These are phyloP conservation scores for Tachina grossa DNA, from an alignment of 2,888 invertebrate species.

Conservation along the genomic window DNA sequence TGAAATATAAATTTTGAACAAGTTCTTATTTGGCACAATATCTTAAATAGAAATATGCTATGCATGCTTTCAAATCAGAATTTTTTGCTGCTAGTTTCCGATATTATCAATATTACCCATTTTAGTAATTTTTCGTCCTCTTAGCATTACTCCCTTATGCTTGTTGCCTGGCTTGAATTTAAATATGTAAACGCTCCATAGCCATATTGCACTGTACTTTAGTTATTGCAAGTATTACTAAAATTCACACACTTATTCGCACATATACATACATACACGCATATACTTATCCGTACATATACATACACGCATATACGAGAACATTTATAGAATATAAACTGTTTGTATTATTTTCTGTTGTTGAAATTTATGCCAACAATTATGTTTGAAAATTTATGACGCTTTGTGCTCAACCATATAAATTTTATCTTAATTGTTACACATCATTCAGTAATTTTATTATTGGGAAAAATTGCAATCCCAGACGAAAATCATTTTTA, in stretches of 20 bases:
- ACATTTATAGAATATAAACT: not conserved
- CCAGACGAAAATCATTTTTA: not conserved
- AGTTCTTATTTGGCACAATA: too few relatives aligned
- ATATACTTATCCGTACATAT: not conserved
- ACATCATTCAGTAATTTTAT: constrained; percentile 49
- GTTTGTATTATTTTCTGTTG: constrained; percentile 8
- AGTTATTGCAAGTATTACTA: too few relatives aligned
- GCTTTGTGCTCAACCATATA: constrained; percentile 28
- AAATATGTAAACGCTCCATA: too few relatives aligned
- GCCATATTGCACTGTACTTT: too few relatives aligned
- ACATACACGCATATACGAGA: not conserved
- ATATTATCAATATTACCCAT: too few relatives aligned
- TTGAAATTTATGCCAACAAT: constrained; percentile 34
- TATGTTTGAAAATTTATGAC: constrained; percentile 29
- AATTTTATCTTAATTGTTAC: constrained; percentile 48
- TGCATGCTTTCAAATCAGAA: too few relatives aligned
- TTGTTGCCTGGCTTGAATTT: too few relatives aligned
- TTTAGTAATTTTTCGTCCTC: too few relatives aligned
- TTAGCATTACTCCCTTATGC: too few relatives aligned
- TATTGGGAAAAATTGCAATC: constrained; percentile 21
- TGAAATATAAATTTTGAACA: too few relatives aligned
- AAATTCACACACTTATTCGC: not conserved
- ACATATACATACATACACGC: not conserved
- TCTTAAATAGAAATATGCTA: too few relatives aligned
- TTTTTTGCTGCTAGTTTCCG: too few relatives aligned